phyloP scores from a whole-genome alignment of 2,113 vertebrate genomes.

The Dromas ardeola region DNA sequence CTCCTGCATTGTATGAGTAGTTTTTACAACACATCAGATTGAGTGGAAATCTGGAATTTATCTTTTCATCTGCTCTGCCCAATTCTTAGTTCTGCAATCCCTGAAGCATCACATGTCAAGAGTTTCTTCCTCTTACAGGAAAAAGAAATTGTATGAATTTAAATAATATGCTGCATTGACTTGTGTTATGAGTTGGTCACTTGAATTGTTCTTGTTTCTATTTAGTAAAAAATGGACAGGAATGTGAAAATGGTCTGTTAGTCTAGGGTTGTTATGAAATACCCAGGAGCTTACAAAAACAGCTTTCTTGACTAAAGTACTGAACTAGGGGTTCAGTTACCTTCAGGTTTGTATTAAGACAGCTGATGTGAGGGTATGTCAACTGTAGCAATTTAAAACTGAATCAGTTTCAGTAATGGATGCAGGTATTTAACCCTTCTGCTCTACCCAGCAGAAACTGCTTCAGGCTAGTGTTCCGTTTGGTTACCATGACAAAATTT shows the following conservation, averaged over 20 bases:
- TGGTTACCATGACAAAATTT: background rate
- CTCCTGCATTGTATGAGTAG: background rate
- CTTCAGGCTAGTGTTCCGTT: background rate
- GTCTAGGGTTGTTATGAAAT: background rate
- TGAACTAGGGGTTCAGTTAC: background rate
- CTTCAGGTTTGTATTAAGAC: background rate
- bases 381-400: background rate
- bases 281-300: background rate
- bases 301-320: background rate
- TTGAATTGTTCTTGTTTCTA: background rate
- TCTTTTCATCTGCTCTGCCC: background rate
- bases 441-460: background rate
- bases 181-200: background rate
- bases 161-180: background rate
- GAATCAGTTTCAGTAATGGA: background rate
- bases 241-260: background rate
- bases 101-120: background rate
- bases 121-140: background rate
- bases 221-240: background rate
- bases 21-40: background rate
- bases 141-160: background rate
- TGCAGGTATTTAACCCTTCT: background rate
- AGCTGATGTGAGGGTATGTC: background rate
- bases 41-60: background rate
- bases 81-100: background rate